These are phyloP conservation scores for Trichonephila clavata DNA, from an alignment of 1,140 invertebrate species.

Conservation along the genomic window DNA sequence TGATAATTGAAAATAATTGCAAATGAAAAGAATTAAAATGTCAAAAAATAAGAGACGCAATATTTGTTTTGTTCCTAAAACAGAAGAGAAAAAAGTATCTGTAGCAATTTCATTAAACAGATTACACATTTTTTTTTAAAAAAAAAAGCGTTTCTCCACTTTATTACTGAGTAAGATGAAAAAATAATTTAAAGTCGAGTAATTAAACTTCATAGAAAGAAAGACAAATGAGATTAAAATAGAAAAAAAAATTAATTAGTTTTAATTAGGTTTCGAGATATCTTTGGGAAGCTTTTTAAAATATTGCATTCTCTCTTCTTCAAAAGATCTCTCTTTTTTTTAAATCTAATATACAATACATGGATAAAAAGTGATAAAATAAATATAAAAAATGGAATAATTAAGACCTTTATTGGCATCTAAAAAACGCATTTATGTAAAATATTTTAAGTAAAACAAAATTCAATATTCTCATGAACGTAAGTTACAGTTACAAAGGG, in stretches of 20 bases:
- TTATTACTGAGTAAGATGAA: neutral
- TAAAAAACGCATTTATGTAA: slow-evolving; percentile 12
- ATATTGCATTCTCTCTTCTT: neutral
- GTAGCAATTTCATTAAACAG: slow-evolving; percentile 23
- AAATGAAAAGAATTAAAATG: slow-evolving; percentile 12
- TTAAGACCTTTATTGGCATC: neutral
- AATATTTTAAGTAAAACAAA: neutral
- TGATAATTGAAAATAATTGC: slow-evolving; percentile 28
- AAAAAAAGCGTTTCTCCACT: neutral
- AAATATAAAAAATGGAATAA: slow-evolving; percentile 7
- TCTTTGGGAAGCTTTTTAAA: slow-evolving; percentile 18
- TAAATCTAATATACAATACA: neutral
- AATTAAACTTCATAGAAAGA: slow-evolving; percentile 34
- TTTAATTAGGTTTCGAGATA: slow-evolving; percentile 33
- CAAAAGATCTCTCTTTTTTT: neutral
- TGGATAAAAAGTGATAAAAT: neutral
- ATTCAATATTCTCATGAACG: neutral
- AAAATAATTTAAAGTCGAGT: slow-evolving; percentile 13
- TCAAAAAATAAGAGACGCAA: neutral
- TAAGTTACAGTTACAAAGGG: neutral
- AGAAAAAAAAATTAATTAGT: slow-evolving; percentile 21
- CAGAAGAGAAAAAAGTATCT: neutral
- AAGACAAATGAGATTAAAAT: slow-evolving; percentile 41
- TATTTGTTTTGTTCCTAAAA: neutral
- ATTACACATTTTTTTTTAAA: neutral